Percentiles rank a stretch among this genome's conserved stretches.
Evolutionary conservation across 2,797 vertebrate genomes (phyloP).

Genomic region (Leptatherina wallacei): DNA sequence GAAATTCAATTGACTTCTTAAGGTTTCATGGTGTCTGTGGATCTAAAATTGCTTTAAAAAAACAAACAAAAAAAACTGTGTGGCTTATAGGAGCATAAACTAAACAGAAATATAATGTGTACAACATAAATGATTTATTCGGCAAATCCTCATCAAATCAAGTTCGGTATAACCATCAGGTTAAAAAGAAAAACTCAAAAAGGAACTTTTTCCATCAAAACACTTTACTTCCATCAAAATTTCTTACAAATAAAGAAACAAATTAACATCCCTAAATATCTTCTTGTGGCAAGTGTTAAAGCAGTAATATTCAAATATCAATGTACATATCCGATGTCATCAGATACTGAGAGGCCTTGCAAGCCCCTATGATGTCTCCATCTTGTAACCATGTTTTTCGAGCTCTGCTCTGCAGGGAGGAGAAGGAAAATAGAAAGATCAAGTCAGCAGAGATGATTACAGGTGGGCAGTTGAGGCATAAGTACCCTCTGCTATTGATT

Average conservation of each 20-base stretch:
- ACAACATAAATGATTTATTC: not conserved
- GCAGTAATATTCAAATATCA: conserved; percentile 59
- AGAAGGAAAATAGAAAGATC: conserved; percentile 65
- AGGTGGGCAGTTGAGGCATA: conserved; percentile 69
- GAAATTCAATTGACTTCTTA: no score
- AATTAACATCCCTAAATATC: conserved; percentile 39
- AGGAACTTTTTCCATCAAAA: conserved; percentile 37
- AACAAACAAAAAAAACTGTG: not conserved
- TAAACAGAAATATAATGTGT: not conserved
- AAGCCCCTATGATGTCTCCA: conserved; percentile 94
- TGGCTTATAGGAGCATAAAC: not conserved
- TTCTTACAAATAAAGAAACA: conserved; percentile 60
- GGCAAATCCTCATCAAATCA: not conserved
- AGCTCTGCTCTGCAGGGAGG: conserved; percentile 91
- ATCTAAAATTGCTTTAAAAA: not conserved
- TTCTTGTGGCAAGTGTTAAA: conserved; percentile 14
- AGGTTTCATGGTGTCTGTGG: not conserved
- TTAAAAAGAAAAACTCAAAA: conserved; percentile 32
- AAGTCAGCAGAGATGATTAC: conserved; percentile 76
- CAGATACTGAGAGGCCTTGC: conserved; percentile 25
- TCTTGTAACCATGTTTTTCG: conserved; percentile 99
- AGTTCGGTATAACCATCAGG: not conserved
- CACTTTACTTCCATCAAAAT: conserved; percentile 64
- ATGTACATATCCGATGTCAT: conserved; percentile 57
- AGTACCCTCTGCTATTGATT: conserved; percentile 78